phyloP scores from a whole-genome alignment of 2,113 vertebrate genomes.

The Nipponia nippon region DNA sequence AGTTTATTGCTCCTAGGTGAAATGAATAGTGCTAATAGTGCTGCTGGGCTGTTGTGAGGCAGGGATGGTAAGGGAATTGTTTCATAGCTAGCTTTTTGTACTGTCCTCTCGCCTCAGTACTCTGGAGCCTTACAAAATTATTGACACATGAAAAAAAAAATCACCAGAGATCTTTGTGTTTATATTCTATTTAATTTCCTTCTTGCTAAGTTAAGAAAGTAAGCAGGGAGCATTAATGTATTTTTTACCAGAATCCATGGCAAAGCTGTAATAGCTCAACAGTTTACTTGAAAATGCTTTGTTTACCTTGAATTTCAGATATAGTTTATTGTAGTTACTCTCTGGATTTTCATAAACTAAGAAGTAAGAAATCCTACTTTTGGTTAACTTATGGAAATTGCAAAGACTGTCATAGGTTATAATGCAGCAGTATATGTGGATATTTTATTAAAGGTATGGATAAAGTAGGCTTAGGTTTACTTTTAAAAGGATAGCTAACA shows the following conservation, averaged over 20 bases:
- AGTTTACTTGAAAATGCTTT: neutral
- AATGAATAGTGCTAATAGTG: neutral
- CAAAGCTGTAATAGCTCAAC: neutral
- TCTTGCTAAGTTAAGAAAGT: neutral
- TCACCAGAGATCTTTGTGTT: neutral
- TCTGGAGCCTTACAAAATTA: neutral
- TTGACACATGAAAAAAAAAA: neutral
- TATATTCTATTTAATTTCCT: neutral
- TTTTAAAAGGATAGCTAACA: neutral
- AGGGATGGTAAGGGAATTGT: neutral
- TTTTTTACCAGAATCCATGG: neutral
- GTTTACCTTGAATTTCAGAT: neutral
- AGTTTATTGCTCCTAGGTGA: neutral
- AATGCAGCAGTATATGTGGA: neutral
- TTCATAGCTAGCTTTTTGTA: neutral
- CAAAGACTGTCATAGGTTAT: neutral
- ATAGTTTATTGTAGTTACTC: neutral
- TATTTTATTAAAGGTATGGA: neutral
- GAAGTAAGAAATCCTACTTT: neutral
- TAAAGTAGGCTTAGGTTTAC: neutral
- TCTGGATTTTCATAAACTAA: neutral
- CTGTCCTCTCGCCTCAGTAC: neutral
- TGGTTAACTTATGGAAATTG: neutral
- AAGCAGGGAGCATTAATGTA: neutral
- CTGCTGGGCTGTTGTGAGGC: neutral